Evolutionary conservation across 2,888 invertebrate genomes (phyloP).

Genomic region (Griposia aprilina): DNA sequence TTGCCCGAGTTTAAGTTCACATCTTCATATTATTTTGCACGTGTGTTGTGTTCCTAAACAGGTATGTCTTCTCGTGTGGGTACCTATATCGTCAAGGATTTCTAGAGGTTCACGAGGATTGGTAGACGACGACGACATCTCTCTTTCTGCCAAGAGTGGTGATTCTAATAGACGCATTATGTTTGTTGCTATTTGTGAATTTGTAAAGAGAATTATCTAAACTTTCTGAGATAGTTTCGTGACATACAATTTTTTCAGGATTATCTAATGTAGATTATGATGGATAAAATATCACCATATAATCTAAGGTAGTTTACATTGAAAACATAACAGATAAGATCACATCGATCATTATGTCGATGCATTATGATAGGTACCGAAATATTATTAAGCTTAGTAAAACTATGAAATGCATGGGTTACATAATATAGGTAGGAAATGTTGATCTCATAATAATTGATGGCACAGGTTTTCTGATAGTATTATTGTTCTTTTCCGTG

Average conservation of each 20-base stretch:
- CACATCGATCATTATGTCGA: slow-evolving; percentile 40
- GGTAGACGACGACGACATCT: background rate
- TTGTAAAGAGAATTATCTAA: background rate
- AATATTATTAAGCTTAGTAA: background rate
- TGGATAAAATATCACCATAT: slow-evolving; percentile 22
- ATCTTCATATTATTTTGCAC: slow-evolving; percentile 25
- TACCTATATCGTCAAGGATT: background rate
- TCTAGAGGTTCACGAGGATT: background rate
- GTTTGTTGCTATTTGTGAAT: background rate
- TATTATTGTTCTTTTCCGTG: background rate
- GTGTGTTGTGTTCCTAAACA: slow-evolving; percentile 1
- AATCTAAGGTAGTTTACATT: slow-evolving; percentile 32
- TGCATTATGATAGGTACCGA: background rate
- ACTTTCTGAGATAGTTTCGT: background rate
- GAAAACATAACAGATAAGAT: slow-evolving; percentile 47
- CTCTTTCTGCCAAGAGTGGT: background rate
- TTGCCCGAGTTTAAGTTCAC: slow-evolving; percentile 1
- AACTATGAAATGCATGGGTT: background rate
- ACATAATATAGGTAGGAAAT: background rate
- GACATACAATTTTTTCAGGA: slow-evolving; percentile 4
- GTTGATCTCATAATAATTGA: background rate
- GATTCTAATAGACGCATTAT: background rate
- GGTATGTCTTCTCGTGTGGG: background rate
- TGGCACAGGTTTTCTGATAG: background rate
- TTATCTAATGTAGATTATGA: slow-evolving; percentile 30